Evolutionary conservation across 2,113 vertebrate genomes (phyloP).

Genomic region (Sphaerodactylus townsendi): DNA sequence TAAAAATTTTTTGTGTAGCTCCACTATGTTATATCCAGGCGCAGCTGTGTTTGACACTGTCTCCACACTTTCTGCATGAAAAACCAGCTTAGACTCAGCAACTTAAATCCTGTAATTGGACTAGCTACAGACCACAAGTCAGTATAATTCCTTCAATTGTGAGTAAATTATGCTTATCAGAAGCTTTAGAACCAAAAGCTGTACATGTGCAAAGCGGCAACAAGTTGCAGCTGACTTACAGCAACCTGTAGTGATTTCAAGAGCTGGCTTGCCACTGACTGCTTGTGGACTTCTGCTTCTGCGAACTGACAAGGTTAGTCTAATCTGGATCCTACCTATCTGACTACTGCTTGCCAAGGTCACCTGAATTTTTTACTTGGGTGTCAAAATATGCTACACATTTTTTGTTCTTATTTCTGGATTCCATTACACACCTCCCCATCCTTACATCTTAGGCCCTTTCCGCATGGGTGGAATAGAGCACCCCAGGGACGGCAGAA

Average conservation of each 20-base stretch:
- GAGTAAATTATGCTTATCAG: conserved; percentile 29
- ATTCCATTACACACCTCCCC: not conserved
- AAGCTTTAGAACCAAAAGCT: conserved; percentile 1
- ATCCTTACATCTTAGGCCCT: not conserved
- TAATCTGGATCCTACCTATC: not conserved
- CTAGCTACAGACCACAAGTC: conserved; percentile 16
- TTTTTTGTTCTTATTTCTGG: conserved; percentile 20
- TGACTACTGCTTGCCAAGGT: not conserved
- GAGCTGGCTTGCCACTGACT: no score
- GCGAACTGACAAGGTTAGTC: no score
- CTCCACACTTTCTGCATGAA: not conserved
- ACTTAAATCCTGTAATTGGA: conserved; percentile 11
- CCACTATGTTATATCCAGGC: not conserved
- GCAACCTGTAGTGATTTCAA: no score
- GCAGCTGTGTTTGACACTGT: conserved; percentile 14
- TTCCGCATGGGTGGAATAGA: no score
- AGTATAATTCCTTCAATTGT: conserved; percentile 14
- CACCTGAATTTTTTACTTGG: not conserved
- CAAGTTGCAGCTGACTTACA: no score
- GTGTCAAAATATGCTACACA: not conserved
- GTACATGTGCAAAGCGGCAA: no score
- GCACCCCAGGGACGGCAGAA: no score
- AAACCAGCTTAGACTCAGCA: not conserved
- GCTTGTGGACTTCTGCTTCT: no score
- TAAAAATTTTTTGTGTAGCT: conserved; percentile 4